A percentile compares a stretch with the other conserved stretches of the same genome.
Conservation (phyloP, 2,888 invertebrate genomes). For the Lepas anatifera region DNA sequence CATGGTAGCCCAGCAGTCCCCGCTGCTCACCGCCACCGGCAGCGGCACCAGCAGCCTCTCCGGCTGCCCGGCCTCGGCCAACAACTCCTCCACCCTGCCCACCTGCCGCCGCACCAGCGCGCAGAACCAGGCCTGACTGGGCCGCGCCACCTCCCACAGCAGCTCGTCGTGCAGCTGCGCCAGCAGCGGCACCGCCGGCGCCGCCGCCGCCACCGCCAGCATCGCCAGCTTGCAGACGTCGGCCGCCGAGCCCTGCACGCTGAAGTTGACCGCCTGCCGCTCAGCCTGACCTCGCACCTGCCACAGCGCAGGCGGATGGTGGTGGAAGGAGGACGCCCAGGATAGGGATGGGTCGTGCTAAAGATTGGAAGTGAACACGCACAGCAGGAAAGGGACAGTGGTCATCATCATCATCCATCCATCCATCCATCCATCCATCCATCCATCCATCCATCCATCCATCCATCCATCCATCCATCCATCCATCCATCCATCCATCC, state of each 20-base stretch:
- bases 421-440: too few relatives aligned
- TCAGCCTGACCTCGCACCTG: constrained; percentile 18
- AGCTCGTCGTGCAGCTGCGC: constrained; percentile 23
- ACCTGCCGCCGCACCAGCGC: constrained; percentile 10
- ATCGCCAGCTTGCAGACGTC: constrained; percentile 21
- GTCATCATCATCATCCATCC: too few relatives aligned
- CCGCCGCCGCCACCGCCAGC: constrained; percentile 17
- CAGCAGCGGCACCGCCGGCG: constrained; percentile 16
- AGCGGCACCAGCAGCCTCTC: constrained; percentile 18
- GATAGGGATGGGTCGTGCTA: too few relatives aligned
- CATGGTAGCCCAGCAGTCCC: constrained; percentile 18
- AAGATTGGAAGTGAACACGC: too few relatives aligned
- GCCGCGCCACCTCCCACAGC: constrained; percentile 18
- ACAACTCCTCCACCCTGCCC: constrained; percentile 18
- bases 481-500: too few relatives aligned
- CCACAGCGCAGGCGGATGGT: background rate
- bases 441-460: too few relatives aligned
- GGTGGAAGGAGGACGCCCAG: background rate
- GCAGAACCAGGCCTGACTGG: background rate
- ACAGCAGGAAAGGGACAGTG: too few relatives aligned
- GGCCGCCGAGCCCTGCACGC: constrained; percentile 23
- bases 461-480: too few relatives aligned
- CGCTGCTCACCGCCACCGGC: constrained; percentile 17
- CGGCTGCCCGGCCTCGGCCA: constrained; percentile 16
- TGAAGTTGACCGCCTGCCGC: constrained; percentile 23